Evolutionary conservation across 2,113 vertebrate genomes (phyloP), one percentile per base, ranked within the genome.

Genomic region (Myocastor coypus): DNA sequence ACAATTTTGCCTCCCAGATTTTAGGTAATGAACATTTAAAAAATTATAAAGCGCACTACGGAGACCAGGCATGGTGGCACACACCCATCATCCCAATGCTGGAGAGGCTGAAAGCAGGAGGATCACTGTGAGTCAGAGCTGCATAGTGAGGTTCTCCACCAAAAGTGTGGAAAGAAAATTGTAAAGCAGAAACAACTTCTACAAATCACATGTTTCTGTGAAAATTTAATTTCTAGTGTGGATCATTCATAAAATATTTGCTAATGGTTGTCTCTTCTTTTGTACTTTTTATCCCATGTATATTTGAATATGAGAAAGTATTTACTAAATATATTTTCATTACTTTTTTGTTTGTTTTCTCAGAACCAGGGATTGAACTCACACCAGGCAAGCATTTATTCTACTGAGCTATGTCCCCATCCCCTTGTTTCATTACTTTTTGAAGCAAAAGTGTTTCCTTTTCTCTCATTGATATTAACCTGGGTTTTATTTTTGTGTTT

Each of bases 401-500:
- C n/a, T n/a, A n/a, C n/a, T n/a, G n/a, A n/a, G n/a, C n/a, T n/a
- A n/a, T n/a, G n/a, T n/a, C n/a, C n/a, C n/a, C n/a, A n/a, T n/a
- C n/a, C n/a, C n/a, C n/a, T n/a, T n/a, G n/a, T 88, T 20, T 50
- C 12, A 59, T 82, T 40, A 28, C 17, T 71, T 92, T 77, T 85
- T 89, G 5, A 85, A 89, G 86, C 30, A 50, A 7, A 87, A 91
- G 10, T 50, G 12, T 85, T 92, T 86, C 81, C 4, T 68, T 89
- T 57, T 71, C 57, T 81, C 91, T 87, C 34, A 5, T 40, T 81
- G 22, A 82, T 55, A 55, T 66, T 93, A 82, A 40, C 34, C n/a
- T 11, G 4, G 26, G 32, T 77, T 93, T 66, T 61, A 24, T n/a
- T 82, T 94, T 92, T 89, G 88, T n/a, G n/a, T 59, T 91, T 26